Base-by-base conservation (phyloP, 1,140 invertebrate genomes). In the Calephelis virginiensis region DNA sequence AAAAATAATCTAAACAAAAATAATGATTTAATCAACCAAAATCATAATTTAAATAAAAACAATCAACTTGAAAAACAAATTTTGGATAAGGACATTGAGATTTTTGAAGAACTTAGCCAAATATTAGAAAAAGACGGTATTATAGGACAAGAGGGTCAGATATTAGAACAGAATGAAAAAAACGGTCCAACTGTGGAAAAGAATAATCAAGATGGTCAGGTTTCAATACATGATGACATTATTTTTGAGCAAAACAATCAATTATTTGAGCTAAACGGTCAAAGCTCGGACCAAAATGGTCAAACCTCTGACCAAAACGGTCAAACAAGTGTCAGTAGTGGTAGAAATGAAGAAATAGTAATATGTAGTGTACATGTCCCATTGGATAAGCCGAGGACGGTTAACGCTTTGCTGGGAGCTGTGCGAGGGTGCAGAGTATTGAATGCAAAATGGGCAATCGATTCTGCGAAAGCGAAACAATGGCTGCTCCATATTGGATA, bases 401-500 rank as follows among this genome's bases (percentile, higher is more conserved):
- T 85, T 8, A 82, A 79, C 49, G 78, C 87, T 7, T 64, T 90
- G 68, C 14, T 73, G 12, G 87, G 87, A 0, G 87, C 87, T 0
- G 81, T 75, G 0, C 59, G 87, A 7, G 87, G 87, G 0, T 85
- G 83, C 14, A 67, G 82, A 6, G 79, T 90, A 40, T 12, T 90
- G 53, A 59, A 63, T 53, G 68, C 73, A 7, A 65, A 74, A 1
- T 90, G 85, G 85, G 78, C 76, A 0, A 17, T 70, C 3, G 76
- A 83, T 48, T 80, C 70, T 1, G 45, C 71, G 11, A 66, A 61
- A n/a, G 68, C 61, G 1, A 72, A 76, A 0, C 60, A 46, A 7
- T 90, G 85, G 87, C 48, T 82, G 8, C 79, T 81, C 8, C 83
- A 85, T 40, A 59, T 70, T 38, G 80, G 80, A 0, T 88, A 86